phyloP scores from a whole-genome alignment of 2,113 vertebrate genomes.

The Jaculus jaculus region DNA sequence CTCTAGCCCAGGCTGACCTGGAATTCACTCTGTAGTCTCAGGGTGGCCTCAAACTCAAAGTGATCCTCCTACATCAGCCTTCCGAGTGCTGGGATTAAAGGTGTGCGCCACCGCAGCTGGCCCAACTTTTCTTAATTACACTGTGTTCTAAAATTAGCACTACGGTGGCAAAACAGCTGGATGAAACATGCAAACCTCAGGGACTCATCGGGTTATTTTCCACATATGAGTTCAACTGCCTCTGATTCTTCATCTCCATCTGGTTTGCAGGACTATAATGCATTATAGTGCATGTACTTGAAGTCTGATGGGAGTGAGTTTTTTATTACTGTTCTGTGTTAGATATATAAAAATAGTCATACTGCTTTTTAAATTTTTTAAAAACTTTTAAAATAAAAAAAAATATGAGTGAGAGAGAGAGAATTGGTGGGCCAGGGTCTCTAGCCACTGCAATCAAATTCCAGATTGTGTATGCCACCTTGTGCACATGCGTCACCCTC shows the following conservation, averaged over 20 bases:
- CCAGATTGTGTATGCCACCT: too few species aligned
- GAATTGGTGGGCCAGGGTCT: too few species aligned
- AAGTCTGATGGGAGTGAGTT: not conserved
- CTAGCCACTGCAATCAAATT: too few species aligned
- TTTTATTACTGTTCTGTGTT: constrained; percentile 47
- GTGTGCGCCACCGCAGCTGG: too few species aligned
- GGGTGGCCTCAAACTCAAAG: too few species aligned
- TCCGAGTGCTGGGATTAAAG: too few species aligned
- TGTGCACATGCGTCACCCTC: too few species aligned
- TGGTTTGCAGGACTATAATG: not conserved
- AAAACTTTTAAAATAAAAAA: not conserved
- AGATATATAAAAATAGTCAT: constrained; percentile 54
- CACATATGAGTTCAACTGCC: not conserved
- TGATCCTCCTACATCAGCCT: too few species aligned
- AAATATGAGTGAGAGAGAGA: too few species aligned
- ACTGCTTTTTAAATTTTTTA: constrained; percentile 32
- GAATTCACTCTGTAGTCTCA: too few species aligned
- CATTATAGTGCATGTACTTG: not conserved
- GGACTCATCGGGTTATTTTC: constrained; percentile 8
- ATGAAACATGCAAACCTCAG: constrained; percentile 51
- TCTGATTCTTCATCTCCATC: constrained; percentile 14
- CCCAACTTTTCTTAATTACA: constrained; percentile 66
- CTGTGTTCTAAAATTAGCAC: constrained; percentile 69
- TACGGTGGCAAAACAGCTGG: constrained; percentile 59
- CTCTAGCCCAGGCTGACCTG: too few species aligned